Conservation (phyloP, 30 jellyfish, hydroid and myxozoan species). For the Aurelia aurita region DNA sequence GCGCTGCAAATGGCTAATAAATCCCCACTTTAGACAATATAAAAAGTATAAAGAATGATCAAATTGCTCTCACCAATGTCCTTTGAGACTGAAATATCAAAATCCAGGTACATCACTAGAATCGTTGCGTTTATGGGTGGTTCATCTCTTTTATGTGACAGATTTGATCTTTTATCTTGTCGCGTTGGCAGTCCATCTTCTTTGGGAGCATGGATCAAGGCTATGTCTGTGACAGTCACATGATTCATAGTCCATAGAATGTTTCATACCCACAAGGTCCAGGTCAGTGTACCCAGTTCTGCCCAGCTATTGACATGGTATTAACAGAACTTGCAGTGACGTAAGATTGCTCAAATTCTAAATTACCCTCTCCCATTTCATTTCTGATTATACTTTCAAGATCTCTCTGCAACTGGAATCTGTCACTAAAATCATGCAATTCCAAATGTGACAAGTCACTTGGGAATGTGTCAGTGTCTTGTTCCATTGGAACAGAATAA, state of each 20-base stretch:
- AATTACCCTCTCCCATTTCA: slow-evolving; percentile 87
- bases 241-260: slow-evolving; percentile 2
- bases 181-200: background rate
- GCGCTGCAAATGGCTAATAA: slow-evolving; percentile 43
- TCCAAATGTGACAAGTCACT: slow-evolving; percentile 93
- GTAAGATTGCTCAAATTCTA: slow-evolving; percentile 64
- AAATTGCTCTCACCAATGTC: slow-evolving; percentile 47
- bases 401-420: slow-evolving; percentile 92
- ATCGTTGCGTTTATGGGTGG: background rate
- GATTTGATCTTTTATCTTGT: background rate
- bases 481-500: slow-evolving; percentile 60
- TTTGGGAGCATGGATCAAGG: background rate
- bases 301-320: slow-evolving; percentile 72
- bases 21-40: slow-evolving; percentile 47
- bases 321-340: slow-evolving; percentile 58
- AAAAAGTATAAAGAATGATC: slow-evolving; percentile 49
- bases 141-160: background rate
- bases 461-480: slow-evolving; percentile 81
- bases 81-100: background rate
- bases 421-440: slow-evolving; percentile 88
- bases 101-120: background rate
- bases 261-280: background rate
- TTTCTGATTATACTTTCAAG: slow-evolving; percentile 84
- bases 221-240: slow-evolving; percentile 1
- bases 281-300: slow-evolving; percentile 85